Evolutionary conservation across 2,113 vertebrate genomes (phyloP).

Genomic region (Amazona vittata): DNA sequence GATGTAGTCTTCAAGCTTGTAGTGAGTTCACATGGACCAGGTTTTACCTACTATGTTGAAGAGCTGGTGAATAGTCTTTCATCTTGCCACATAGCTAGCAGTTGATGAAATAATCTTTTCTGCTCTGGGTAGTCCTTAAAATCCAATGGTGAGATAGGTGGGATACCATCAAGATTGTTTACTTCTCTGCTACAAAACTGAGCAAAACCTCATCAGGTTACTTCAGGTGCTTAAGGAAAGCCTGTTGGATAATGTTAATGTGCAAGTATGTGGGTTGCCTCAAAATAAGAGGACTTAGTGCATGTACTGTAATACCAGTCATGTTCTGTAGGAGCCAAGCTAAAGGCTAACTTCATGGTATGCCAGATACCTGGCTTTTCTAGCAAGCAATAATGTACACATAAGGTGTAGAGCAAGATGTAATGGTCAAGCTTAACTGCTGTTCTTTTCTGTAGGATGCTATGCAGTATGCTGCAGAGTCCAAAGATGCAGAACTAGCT

Average conservation of each 20-base stretch:
- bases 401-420: background rate
- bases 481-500: slow-evolving; percentile 83
- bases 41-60: background rate
- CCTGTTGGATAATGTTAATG: background rate
- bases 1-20: background rate
- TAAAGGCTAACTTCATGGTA: background rate
- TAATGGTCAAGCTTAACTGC: background rate
- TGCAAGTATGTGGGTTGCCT: background rate
- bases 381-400: background rate
- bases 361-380: background rate
- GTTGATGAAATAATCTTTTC: background rate
- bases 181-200: background rate
- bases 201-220: background rate
- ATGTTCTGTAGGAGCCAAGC: background rate
- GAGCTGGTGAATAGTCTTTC: background rate
- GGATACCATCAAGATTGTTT: background rate
- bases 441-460: slow-evolving; percentile 78
- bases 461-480: slow-evolving; percentile 90
- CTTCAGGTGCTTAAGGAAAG: background rate
- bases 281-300: background rate
- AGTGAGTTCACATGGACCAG: background rate
- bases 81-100: background rate
- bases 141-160: background rate
- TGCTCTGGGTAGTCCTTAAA: background rate
- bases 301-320: background rate